Base-by-base conservation (phyloP, 2,797 vertebrate genomes). In the Taenioides sp. region DNA sequence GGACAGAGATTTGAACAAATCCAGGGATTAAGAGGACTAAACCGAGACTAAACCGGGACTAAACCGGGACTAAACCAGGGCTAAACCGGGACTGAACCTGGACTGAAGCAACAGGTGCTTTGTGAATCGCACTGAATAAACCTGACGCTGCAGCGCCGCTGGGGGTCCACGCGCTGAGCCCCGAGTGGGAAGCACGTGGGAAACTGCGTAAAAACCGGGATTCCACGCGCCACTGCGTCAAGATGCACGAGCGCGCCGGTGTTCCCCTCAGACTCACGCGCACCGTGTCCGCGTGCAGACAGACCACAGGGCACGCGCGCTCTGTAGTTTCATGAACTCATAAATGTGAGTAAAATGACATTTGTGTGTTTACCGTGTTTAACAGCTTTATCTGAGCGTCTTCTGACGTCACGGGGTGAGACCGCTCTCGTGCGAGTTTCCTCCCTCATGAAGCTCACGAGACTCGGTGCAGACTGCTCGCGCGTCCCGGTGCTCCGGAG, bases 111-210 rank as follows among this genome's bases (percentile, higher is more conserved):
- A 37, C 27, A 55, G 52, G 52, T 55, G n/a, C 9, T 34, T 4
- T 34, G 31, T 34, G 31, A n/a, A n/a, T n/a, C n/a, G n/a, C n/a
- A n/a, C n/a, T n/a, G n/a, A n/a, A n/a, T n/a, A n/a, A n/a, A n/a
- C n/a, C n/a, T n/a, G n/a, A n/a, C n/a, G n/a, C n/a, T n/a, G n/a
- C n/a, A 50, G 49, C 49, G 18, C 50, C 3, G 2, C 5, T 52
- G 1, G 4, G 25, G 18, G 57, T n/a, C 57, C 57, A 27, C 25
- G 27, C 25, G 16, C 25, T 17, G 27, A 27, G 25, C 25, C 25
- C 77, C 47, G 75, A 73, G 74, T 82, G 83, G 78, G 78, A 84
- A 84, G 84, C 87, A 89, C 88, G 83, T 86, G 88, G 11, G 25
- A 6, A 58, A 80, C 75, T 75, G 50, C 78, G 74, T 76, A 77